phyloP scores from a whole-genome alignment of 2,888 invertebrate species.

The Linyphia triangularis region DNA sequence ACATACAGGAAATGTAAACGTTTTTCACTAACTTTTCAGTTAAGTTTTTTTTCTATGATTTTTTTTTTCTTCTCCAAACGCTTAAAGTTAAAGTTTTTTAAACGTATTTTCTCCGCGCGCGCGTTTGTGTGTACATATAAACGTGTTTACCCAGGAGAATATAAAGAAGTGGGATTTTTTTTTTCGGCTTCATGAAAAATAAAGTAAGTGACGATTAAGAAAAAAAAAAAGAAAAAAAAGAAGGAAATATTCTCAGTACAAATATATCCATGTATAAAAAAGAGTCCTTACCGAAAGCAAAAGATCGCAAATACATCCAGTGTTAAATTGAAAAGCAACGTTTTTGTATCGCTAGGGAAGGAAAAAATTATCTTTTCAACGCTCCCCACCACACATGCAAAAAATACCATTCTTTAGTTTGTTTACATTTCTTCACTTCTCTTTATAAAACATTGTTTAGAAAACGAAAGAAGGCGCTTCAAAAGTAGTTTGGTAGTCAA shows the following conservation, averaged over 20 bases:
- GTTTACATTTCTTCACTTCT: conserved; percentile 47
- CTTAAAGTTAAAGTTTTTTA: conserved; percentile 31
- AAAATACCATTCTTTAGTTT: conserved; percentile 21
- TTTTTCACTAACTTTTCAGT: conserved; percentile 53
- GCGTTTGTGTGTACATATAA: conserved; percentile 45
- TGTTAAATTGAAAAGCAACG: conserved; percentile 64
- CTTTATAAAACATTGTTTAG: conserved; percentile 61
- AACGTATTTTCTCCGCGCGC: conserved; percentile 30
- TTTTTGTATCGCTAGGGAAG: conserved; percentile 61
- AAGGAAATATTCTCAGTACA: conserved; percentile 50
- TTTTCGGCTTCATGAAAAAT: not conserved
- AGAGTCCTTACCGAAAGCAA: conserved; percentile 1
- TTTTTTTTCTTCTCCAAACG: conserved; percentile 9
- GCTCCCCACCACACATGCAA: not conserved
- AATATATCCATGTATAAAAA: conserved; percentile 58
- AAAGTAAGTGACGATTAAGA: conserved; percentile 60
- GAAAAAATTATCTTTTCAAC: conserved; percentile 30
- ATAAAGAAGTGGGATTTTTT: conserved; percentile 26
- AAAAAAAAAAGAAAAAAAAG: conserved; percentile 12
- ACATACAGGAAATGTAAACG: conserved; percentile 57
- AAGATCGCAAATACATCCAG: conserved; percentile 59
- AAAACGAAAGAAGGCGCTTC: conserved; percentile 14
- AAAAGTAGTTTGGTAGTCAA: conserved; percentile 9
- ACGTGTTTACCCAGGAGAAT: conserved; percentile 70
- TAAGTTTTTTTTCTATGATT: not conserved